Percentiles rank a stretch among this genome's conserved stretches.
Evolutionary conservation across 2,888 invertebrate species (phyloP).

Genomic region (Oxyteleia sp.): DNA sequence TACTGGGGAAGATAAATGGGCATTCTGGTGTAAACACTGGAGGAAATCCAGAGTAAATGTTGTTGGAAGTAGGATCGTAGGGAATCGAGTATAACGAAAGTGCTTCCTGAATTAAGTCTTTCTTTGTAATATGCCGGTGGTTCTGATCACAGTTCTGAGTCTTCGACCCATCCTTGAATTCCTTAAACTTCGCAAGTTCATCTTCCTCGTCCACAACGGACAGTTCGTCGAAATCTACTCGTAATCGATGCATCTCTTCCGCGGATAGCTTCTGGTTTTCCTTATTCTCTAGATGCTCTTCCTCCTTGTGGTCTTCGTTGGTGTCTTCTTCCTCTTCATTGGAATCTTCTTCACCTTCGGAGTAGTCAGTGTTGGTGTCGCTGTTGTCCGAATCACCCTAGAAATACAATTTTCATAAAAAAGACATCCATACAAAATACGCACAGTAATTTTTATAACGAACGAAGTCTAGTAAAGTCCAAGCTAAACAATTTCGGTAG

Average conservation of each 20-base stretch:
- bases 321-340: constrained; percentile 77
- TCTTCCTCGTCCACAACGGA: constrained; percentile 93
- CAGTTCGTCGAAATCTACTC: constrained; percentile 91
- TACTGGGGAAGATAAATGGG: constrained; percentile 81
- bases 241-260: constrained; percentile 85
- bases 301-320: constrained; percentile 79
- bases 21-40: constrained; percentile 78
- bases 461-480: too few relatives aligned
- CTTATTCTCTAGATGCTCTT: constrained; percentile 84
- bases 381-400: constrained; percentile 74
- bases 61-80: constrained; percentile 53
- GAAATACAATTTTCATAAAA: constrained; percentile 9
- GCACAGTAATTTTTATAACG: too few relatives aligned
- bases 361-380: constrained; percentile 78
- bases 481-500: too few relatives aligned
- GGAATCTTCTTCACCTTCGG: constrained; percentile 78
- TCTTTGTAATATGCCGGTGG: constrained; percentile 8
- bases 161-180: constrained; percentile 56
- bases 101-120: constrained; percentile 38
- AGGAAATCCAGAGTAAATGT: constrained; percentile 77
- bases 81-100: constrained; percentile 64
- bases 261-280: constrained; percentile 88
- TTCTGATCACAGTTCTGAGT: not conserved
- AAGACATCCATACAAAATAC: not conserved
- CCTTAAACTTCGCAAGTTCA: constrained; percentile 83